Conservation (phyloP, 2,888 invertebrate genomes). For the Zygogramma bicolorata region DNA sequence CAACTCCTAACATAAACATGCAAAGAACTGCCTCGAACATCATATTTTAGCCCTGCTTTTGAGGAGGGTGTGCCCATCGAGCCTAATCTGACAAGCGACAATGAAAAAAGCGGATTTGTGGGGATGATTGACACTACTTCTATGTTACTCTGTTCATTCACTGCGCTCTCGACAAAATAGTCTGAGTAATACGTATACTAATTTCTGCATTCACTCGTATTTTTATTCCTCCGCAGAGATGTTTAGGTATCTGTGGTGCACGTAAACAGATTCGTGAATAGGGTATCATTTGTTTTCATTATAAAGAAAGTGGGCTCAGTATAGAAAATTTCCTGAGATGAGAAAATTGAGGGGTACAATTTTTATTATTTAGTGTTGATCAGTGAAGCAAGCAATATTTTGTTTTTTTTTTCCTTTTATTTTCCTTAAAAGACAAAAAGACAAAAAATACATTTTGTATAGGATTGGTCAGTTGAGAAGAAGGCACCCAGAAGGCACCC, state of each 20-base stretch:
- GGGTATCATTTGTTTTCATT: neutral
- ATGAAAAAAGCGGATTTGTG: conserved; percentile 61
- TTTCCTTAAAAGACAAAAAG: no score
- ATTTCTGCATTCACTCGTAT: conserved; percentile 1
- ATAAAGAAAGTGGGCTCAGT: no score
- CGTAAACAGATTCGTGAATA: neutral
- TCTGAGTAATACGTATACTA: neutral
- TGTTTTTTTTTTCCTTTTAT: no score
- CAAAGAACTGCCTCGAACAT: conserved; percentile 50
- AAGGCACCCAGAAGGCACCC: no score
- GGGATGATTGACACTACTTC: conserved; percentile 60
- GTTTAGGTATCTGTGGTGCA: neutral
- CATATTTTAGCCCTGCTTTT: conserved; percentile 51
- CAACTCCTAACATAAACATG: conserved; percentile 50
- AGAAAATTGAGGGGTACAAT: no score
- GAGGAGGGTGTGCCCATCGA: conserved; percentile 54
- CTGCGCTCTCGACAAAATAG: conserved; percentile 6
- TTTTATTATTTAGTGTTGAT: no score
- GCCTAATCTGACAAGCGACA: conserved; percentile 61
- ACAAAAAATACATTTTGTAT: no score
- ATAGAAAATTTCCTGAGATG: no score
- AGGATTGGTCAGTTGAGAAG: no score
- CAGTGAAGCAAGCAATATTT: no score
- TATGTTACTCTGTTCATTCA: conserved; percentile 11
- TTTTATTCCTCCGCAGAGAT: neutral